A percentile compares a stretch with the other conserved stretches of the same genome.
Conservation (phyloP, 2,888 invertebrate genomes). For the Acleris holmiana region DNA sequence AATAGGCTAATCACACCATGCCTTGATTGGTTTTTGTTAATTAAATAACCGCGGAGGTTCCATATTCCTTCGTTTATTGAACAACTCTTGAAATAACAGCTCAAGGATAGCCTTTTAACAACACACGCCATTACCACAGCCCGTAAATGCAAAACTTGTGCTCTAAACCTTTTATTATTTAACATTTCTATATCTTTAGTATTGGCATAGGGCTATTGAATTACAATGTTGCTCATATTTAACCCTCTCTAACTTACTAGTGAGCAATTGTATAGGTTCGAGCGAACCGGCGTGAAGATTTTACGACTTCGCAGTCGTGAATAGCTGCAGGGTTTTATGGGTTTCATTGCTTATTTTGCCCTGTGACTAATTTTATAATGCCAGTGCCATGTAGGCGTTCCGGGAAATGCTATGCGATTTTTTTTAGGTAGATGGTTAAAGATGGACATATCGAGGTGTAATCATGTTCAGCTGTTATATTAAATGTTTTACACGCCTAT, state of each 20-base stretch:
- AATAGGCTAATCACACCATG: too few species aligned
- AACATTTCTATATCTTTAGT: conserved; percentile 62
- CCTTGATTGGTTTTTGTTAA: too few species aligned
- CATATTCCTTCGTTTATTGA: too few species aligned
- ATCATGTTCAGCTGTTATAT: neutral
- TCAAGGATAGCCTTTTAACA: neutral
- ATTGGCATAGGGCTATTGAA: conserved; percentile 57
- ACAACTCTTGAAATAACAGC: too few species aligned
- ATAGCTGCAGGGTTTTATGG: conserved; percentile 66
- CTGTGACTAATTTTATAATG: conserved; percentile 77
- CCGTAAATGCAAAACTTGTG: conserved; percentile 28
- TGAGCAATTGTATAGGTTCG: conserved; percentile 39
- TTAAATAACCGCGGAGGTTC: too few species aligned
- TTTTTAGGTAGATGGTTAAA: conserved; percentile 42
- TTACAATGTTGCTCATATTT: conserved; percentile 65
- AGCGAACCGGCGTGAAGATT: conserved; percentile 56
- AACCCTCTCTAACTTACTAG: conserved; percentile 52
- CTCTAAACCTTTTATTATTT: conserved; percentile 46
- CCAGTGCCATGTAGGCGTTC: conserved; percentile 59
- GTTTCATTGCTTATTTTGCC: conserved; percentile 78
- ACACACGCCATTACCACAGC: conserved; percentile 5
- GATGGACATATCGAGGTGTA: neutral
- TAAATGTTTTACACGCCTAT: too few species aligned
- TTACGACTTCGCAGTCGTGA: conserved; percentile 71
- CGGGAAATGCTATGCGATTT: conserved; percentile 52